phyloP scores from a whole-genome alignment of 2,888 invertebrate genomes.

The Biston betularia region DNA sequence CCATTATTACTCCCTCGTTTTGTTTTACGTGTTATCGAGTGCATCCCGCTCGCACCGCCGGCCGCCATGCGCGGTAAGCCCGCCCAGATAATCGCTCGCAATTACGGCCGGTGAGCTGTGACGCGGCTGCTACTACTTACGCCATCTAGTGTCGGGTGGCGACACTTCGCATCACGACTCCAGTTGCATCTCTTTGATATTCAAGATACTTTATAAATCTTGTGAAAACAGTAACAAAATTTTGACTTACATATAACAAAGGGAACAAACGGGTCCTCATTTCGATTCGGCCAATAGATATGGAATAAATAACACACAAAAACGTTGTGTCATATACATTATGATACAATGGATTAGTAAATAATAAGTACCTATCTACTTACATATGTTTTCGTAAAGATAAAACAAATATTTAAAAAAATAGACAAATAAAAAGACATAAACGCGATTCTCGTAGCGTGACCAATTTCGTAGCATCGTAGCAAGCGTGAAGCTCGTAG shows the following conservation, averaged over 20 bases:
- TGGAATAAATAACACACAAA: too few species aligned
- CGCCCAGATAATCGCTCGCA: constrained; percentile 86
- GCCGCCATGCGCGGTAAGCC: constrained; percentile 82
- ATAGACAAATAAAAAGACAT: constrained; percentile 32
- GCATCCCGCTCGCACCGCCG: constrained; percentile 85
- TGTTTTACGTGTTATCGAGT: constrained; percentile 86
- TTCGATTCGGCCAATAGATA: too few species aligned
- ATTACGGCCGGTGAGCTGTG: constrained; percentile 72
- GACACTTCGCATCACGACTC: constrained; percentile 36
- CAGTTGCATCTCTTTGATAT: background rate
- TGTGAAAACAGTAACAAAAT: too few species aligned
- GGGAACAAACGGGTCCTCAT: too few species aligned
- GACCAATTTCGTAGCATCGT: constrained; percentile 34
- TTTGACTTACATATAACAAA: background rate
- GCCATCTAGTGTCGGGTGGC: constrained; percentile 78
- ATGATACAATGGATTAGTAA: too few species aligned
- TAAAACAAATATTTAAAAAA: background rate
- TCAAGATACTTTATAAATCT: too few species aligned
- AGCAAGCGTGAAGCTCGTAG: constrained; percentile 36
- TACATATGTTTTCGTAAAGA: too few species aligned
- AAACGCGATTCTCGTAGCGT: constrained; percentile 34
- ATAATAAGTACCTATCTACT: too few species aligned
- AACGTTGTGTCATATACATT: too few species aligned
- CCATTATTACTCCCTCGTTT: constrained; percentile 86
- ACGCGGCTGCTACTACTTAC: constrained; percentile 54